phyloP scores from a whole-genome alignment of 2,797 vertebrate genomes.

The Peromyscus eremicus region DNA sequence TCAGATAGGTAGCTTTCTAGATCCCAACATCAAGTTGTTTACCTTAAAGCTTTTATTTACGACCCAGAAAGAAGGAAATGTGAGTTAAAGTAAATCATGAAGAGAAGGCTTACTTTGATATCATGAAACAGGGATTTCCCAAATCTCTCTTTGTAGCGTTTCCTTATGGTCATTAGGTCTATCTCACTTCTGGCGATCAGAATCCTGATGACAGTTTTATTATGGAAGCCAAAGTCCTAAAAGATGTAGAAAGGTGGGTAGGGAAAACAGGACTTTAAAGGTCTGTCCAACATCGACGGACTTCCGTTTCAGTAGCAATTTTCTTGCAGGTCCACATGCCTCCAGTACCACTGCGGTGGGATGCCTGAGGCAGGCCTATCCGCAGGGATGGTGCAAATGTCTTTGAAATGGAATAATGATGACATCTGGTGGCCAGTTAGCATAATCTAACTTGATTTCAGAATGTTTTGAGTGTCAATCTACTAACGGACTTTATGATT shows the following conservation, averaged over 20 bases:
- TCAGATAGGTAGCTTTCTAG: not conserved
- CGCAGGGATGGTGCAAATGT: not conserved
- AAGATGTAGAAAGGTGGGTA: constrained; percentile 35
- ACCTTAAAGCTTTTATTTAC: not conserved
- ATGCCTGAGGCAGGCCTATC: too few relatives aligned
- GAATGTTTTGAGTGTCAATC: not conserved
- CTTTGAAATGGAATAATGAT: constrained; percentile 55
- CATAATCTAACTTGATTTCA: not conserved
- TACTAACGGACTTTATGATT: not conserved
- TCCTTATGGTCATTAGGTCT: constrained; percentile 88
- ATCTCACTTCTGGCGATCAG: constrained; percentile 90
- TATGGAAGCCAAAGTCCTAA: constrained; percentile 91
- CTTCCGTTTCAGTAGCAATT: not conserved
- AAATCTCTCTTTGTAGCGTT: constrained; percentile 89
- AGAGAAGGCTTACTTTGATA: constrained; percentile 87
- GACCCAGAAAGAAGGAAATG: not conserved
- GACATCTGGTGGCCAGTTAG: constrained; percentile 82
- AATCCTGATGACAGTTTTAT: constrained; percentile 90
- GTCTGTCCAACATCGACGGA: not conserved
- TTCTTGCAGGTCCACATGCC: not conserved
- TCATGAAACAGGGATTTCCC: constrained; percentile 90
- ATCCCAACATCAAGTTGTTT: not conserved
- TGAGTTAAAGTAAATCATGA: not conserved
- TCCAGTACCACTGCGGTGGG: fast-evolving
- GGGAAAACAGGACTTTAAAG: not conserved